phyloP scores from a whole-genome alignment of 2,888 invertebrate genomes.

The Isoperla grammatica region DNA sequence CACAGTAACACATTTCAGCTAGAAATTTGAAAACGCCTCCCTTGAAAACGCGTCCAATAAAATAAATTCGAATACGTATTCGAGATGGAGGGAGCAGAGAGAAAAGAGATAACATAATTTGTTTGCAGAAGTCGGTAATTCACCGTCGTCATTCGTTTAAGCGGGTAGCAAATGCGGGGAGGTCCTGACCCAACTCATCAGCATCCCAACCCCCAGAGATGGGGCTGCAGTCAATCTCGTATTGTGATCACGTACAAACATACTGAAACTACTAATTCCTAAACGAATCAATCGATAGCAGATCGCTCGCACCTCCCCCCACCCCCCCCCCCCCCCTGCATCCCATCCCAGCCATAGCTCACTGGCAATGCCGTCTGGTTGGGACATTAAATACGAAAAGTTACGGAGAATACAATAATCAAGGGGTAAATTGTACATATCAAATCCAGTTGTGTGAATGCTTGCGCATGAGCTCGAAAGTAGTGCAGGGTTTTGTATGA shows the following conservation, averaged over 20 bases:
- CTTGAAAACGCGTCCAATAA: no score
- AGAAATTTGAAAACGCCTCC: no score
- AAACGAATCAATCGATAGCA: slow-evolving; percentile 6
- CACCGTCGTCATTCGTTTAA: slow-evolving; percentile 11
- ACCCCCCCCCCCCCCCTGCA: no score
- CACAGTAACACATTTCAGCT: no score
- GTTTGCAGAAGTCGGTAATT: slow-evolving; percentile 7
- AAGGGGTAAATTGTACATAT: no score
- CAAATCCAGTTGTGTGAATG: no score
- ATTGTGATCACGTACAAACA: slow-evolving; percentile 14
- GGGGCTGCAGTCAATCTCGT: not conserved
- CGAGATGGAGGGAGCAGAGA: not conserved
- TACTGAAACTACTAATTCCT: not conserved
- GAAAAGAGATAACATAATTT: slow-evolving; percentile 17
- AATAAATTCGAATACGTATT: not conserved
- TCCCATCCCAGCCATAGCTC: no score
- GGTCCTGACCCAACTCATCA: slow-evolving; percentile 10
- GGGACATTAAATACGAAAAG: no score
- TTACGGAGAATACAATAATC: no score
- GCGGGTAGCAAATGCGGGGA: not conserved
- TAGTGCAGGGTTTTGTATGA: no score
- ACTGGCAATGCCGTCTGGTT: no score
- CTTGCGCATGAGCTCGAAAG: no score
- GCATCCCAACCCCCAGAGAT: slow-evolving; percentile 6
- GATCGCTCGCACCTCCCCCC: not conserved